phyloP scores from a whole-genome alignment of 2,797 vertebrate species.

The Ibycter americanus region DNA sequence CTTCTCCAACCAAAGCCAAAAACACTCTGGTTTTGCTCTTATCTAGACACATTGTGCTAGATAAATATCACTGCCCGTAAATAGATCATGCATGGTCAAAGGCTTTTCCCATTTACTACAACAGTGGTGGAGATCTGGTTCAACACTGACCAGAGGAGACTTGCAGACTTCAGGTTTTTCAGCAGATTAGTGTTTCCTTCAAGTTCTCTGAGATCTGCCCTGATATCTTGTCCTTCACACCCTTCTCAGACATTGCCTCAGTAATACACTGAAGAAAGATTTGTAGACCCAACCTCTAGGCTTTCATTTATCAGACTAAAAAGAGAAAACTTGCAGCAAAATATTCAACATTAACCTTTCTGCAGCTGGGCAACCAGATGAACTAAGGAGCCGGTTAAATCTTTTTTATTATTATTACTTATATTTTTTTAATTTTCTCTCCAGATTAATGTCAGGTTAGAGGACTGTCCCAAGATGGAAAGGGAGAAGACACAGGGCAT shows the following conservation, averaged over 20 bases:
- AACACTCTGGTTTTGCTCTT: rapidly evolving
- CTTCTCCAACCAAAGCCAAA: neutral
- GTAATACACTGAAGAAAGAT: neutral
- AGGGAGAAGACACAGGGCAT: neutral
- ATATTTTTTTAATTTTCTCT: neutral
- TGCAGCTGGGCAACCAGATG: neutral
- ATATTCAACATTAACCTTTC: neutral
- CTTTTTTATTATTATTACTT: no score
- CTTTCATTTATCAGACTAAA: neutral
- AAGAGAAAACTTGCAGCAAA: neutral
- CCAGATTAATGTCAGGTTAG: neutral
- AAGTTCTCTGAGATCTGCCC: neutral
- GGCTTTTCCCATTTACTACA: neutral
- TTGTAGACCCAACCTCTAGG: neutral
- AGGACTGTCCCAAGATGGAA: neutral
- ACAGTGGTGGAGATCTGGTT: neutral
- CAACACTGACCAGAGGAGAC: neutral
- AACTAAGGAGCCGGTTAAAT: rapidly evolving
- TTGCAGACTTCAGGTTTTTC: neutral
- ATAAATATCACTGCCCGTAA: neutral
- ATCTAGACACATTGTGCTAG: neutral
- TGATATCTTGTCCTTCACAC: neutral
- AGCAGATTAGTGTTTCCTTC: neutral
- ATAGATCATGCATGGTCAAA: neutral
- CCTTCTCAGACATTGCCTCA: neutral